Conservation (phyloP, 2,113 vertebrate genomes). For the Galemys pyrenaicus region DNA sequence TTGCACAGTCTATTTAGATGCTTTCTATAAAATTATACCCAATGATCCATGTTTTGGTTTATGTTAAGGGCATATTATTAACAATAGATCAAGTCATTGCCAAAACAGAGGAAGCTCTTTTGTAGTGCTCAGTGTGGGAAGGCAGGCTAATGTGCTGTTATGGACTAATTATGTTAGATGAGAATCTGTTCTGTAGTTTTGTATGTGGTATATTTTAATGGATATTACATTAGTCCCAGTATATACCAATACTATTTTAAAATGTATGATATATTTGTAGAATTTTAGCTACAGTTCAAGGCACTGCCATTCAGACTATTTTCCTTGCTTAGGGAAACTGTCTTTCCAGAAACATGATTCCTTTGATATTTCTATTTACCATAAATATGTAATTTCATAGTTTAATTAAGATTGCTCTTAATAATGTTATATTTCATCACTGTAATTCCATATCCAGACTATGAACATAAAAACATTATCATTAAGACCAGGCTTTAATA, state of each 20-base stretch:
- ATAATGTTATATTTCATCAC: neutral
- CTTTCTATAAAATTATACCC: slow-evolving; percentile 64
- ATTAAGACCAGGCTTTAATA: neutral
- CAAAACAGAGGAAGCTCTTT: neutral
- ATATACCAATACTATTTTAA: neutral
- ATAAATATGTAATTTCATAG: neutral
- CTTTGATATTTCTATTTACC: neutral
- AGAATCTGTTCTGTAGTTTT: neutral
- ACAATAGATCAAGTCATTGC: slow-evolving; percentile 59
- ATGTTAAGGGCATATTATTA: slow-evolving; percentile 51
- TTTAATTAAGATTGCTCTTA: slow-evolving; percentile 15
- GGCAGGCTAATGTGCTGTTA: neutral
- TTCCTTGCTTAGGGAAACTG: neutral
- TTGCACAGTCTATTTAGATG: slow-evolving; percentile 55
- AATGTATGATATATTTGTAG: neutral
- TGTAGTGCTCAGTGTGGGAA: slow-evolving; percentile 5
- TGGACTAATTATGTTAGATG: slow-evolving; percentile 19
- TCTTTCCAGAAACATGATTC: neutral
- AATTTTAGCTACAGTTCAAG: neutral
- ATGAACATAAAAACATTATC: neutral
- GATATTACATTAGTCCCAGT: neutral
- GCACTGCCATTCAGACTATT: slow-evolving; percentile 14
- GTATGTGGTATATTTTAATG: slow-evolving; percentile 3
- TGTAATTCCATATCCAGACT: neutral
- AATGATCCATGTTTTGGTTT: slow-evolving; percentile 55